A percentile compares a stretch with the other conserved stretches of the same genome.
These are phyloP conservation scores for Rhombomys opimus DNA, from an alignment of 2,113 vertebrate species.

Conservation along the genomic window DNA sequence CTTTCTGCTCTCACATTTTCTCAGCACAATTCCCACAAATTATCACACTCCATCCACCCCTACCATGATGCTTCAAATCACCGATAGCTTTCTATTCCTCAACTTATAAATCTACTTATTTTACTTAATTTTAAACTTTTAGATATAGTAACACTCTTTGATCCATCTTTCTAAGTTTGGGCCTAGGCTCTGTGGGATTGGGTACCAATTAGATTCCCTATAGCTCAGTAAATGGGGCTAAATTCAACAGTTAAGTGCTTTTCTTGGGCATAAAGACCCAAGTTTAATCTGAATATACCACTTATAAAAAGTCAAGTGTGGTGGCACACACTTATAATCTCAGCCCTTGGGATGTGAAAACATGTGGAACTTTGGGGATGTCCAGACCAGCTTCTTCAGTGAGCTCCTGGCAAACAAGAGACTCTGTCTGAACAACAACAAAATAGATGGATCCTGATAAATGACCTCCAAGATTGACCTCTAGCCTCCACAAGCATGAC, in stretches of 20 bases:
- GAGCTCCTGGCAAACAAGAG: background rate
- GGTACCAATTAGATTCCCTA: background rate
- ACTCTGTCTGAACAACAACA: background rate
- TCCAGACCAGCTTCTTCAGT: background rate
- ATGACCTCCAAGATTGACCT: background rate
- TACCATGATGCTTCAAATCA: background rate
- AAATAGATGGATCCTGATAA: background rate
- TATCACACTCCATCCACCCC: background rate
- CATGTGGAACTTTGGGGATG: background rate
- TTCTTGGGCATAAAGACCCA: background rate
- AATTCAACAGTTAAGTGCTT: background rate
- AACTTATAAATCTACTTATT: background rate
- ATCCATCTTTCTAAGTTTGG: background rate
- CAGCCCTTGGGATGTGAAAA: background rate
- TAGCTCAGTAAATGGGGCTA: background rate
- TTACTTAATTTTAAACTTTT: background rate
- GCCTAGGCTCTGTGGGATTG: background rate
- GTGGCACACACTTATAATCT: background rate
- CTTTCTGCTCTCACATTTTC: background rate
- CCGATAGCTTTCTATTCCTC: background rate
- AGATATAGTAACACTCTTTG: background rate
- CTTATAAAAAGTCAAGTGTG: background rate
- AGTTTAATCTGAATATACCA: background rate
- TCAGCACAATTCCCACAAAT: background rate
- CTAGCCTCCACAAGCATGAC: background rate